These are phyloP conservation scores for Nycticryphes semicollaris DNA, from an alignment of 2,113 vertebrate species.

Conservation along the genomic window DNA sequence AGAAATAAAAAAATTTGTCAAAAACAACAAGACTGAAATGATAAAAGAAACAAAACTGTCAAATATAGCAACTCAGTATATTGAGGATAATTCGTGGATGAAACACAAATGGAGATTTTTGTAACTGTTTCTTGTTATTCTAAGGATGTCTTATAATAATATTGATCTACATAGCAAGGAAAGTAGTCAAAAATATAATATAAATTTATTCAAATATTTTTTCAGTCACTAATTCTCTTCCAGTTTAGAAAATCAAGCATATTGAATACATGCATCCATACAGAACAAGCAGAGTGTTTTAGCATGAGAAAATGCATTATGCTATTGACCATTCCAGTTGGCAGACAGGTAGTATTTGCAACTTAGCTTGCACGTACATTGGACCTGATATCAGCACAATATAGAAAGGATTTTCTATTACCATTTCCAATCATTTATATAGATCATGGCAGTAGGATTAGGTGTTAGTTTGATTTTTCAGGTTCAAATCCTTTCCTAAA, in stretches of 20 bases:
- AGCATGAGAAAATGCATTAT: slow-evolving; percentile 18
- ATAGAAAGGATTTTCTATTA: background rate
- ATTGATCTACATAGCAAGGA: background rate
- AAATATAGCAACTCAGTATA: background rate
- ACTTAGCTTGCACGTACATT: background rate
- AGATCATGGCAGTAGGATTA: background rate
- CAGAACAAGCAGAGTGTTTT: background rate
- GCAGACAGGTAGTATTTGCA: background rate
- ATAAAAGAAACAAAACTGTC: background rate
- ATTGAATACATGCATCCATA: background rate
- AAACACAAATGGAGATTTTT: background rate
- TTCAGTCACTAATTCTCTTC: background rate
- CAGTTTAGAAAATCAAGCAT: background rate
- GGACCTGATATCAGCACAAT: background rate
- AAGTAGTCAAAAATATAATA: background rate
- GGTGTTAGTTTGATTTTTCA: background rate
- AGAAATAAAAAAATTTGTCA: background rate
- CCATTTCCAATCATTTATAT: background rate
- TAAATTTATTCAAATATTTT: too few relatives aligned
- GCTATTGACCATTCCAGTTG: background rate
- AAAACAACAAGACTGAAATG: background rate
- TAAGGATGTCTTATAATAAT: background rate
- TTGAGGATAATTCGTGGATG: background rate
- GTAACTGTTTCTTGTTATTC: background rate
- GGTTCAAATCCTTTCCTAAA: slow-evolving; percentile 20